Evolutionary conservation across 2,888 invertebrate genomes (phyloP).

Genomic region (Nemapogon koenigi): DNA sequence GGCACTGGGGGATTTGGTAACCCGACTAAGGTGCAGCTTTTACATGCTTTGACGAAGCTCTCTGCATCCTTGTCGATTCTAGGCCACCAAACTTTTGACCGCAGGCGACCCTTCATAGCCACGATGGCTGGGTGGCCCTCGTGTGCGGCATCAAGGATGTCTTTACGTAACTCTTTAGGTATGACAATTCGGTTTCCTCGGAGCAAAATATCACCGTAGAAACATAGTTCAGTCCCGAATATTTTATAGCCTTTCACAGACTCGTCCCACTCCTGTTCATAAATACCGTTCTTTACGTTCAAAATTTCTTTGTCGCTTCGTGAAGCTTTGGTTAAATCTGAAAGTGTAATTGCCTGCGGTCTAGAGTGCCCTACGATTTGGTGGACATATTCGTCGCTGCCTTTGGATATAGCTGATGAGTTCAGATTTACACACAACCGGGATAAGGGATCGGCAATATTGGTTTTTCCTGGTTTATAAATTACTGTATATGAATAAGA

Average conservation of each 20-base stretch:
- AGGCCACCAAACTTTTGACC: slow-evolving; percentile 20
- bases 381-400: not conserved
- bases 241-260: not conserved
- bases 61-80: slow-evolving; percentile 17
- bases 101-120: slow-evolving; percentile 17
- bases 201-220: not conserved
- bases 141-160: too few relatives aligned
- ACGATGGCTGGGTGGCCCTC: slow-evolving; percentile 19
- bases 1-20: slow-evolving; percentile 12
- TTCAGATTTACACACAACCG: too few relatives aligned
- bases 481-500: slow-evolving; percentile 20
- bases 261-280: too few relatives aligned
- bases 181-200: not conserved
- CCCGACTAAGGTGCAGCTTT: slow-evolving; percentile 17
- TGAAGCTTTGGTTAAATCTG: not conserved
- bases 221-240: not conserved
- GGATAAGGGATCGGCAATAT: slow-evolving; percentile 23
- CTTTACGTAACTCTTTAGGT: too few relatives aligned
- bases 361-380: not conserved
- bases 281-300: too few relatives aligned
- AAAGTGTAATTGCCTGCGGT: not conserved
- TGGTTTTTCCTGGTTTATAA: slow-evolving; percentile 21
- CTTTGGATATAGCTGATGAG: too few relatives aligned
- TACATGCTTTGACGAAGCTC: slow-evolving; percentile 14
- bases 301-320: not conserved